Conservation (phyloP, 2,797 vertebrate species). For the Brotula barbata region DNA sequence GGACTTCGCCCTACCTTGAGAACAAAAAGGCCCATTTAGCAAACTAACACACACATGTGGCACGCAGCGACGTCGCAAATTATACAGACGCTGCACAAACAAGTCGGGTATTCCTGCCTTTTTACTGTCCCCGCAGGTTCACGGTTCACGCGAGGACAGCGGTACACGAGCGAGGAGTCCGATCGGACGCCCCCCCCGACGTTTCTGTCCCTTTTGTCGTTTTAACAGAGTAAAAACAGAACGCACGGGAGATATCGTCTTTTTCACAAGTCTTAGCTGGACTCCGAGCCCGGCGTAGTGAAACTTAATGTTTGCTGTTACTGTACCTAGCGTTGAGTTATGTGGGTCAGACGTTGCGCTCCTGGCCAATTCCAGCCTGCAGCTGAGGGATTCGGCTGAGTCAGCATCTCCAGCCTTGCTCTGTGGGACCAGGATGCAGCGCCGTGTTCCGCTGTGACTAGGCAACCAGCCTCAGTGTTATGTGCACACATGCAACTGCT, state of each 20-base stretch:
- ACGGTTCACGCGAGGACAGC: conserved; percentile 44
- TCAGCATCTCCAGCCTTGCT: conserved; percentile 71
- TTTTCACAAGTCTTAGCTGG: conserved; percentile 29
- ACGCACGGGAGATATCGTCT: conserved; percentile 4
- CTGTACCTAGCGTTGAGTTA: conserved; percentile 58
- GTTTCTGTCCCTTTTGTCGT: neutral
- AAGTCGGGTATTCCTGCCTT: conserved; percentile 37
- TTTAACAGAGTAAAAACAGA: neutral
- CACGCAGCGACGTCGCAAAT: conserved; percentile 44
- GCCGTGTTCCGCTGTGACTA: conserved; percentile 76
- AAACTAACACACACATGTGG: conserved; percentile 14
- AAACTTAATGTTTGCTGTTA: conserved; percentile 55
- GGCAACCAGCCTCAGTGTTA: conserved; percentile 74
- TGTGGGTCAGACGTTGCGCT: conserved; percentile 76
- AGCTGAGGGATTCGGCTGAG: conserved; percentile 75
- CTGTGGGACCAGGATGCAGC: conserved; percentile 72
- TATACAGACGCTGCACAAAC: conserved; percentile 47
- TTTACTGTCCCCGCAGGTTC: conserved; percentile 27
- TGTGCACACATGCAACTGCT: conserved; percentile 68
- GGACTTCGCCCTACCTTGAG: conserved; percentile 43
- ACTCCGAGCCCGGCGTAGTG: conserved; percentile 53
- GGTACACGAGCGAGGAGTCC: conserved; percentile 2
- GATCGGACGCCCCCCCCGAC: neutral
- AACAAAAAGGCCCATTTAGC: conserved; percentile 53
- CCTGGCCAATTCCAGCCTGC: conserved; percentile 73